phyloP scores from a whole-genome alignment of 1,140 invertebrate genomes.

The Yoshiicerus persimilis region DNA sequence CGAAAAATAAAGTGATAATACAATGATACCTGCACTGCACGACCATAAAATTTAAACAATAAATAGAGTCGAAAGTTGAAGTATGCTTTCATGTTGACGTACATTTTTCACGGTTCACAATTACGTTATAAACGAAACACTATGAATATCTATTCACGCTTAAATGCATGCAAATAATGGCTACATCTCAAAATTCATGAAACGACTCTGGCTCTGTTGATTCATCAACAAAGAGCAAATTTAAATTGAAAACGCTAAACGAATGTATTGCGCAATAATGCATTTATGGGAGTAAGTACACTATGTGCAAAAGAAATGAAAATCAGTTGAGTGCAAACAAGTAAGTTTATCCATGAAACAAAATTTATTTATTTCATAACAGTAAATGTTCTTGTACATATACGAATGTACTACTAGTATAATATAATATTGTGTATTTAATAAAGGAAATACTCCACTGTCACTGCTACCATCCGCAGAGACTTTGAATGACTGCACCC shows the following conservation, averaged over 20 bases:
- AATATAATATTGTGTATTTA: not conserved
- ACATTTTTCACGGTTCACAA: not conserved
- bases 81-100: not conserved
- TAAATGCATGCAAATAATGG: not conserved
- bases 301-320: not conserved
- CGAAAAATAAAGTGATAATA: constrained; percentile 2
- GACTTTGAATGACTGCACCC: not conserved
- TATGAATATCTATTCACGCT: not conserved
- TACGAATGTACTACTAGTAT: not conserved
- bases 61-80: not conserved
- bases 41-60: not conserved
- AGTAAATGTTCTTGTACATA: not conserved
- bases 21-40: not conserved
- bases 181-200: not conserved
- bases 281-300: too few species aligned
- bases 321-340: not conserved
- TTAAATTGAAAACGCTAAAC: not conserved
- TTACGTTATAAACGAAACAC: not conserved
- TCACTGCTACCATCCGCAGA: not conserved
- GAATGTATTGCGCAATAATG: not conserved
- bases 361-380: constrained; percentile 17
- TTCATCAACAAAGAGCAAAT: too few species aligned
- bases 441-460: not conserved
- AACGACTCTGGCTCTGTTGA: not conserved
- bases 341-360: not conserved